phyloP scores from a whole-genome alignment of 2,797 vertebrate species.

The Melanotaenia parkinsoni region DNA sequence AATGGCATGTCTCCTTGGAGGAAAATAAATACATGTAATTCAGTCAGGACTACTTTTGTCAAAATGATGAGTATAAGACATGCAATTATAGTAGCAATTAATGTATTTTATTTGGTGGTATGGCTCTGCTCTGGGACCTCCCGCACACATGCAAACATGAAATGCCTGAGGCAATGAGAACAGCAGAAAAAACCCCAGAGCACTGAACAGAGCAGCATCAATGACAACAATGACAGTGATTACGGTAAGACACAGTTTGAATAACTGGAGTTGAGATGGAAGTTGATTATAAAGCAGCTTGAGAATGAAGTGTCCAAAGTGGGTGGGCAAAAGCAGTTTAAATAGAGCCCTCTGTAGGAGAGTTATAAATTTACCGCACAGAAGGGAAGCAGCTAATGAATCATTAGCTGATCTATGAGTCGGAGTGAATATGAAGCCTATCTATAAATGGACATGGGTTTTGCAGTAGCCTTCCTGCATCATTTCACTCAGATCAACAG shows the following conservation, averaged over 20 bases:
- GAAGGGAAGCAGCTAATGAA: background rate
- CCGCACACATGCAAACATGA: background rate
- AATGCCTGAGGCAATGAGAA: background rate
- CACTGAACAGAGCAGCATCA: background rate
- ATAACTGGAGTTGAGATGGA: background rate
- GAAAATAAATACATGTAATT: slow-evolving; percentile 1
- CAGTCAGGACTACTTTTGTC: background rate
- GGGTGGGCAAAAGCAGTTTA: background rate
- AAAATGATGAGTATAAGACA: background rate
- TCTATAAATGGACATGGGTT: background rate
- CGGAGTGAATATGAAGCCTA: background rate
- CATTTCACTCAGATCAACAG: background rate
- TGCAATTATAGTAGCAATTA: background rate
- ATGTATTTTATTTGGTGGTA: background rate
- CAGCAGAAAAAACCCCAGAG: background rate
- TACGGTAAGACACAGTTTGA: slow-evolving; percentile 6
- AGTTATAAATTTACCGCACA: background rate
- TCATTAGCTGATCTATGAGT: background rate
- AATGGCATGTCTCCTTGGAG: background rate
- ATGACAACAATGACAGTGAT: background rate
- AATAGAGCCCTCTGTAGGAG: background rate
- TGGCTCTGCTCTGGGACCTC: slow-evolving; percentile 1
- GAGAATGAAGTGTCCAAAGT: background rate
- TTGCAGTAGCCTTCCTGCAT: background rate
- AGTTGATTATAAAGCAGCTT: background rate